These are phyloP conservation scores for Mus spretus DNA, from an alignment of 2,797 vertebrate genomes.

Conservation along the genomic window DNA sequence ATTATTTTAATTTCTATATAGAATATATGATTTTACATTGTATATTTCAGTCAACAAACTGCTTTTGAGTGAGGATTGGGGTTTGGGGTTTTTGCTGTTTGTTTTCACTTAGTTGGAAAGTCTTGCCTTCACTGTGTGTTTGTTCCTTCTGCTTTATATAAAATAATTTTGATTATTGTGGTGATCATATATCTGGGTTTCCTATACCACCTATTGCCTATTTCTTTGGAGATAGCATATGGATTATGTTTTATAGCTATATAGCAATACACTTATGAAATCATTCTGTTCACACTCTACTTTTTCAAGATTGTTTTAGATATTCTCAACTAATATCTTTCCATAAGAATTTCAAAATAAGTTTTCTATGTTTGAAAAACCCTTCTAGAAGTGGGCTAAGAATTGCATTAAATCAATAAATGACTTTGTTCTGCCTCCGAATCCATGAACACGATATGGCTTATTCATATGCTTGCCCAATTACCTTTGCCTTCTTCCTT, in stretches of 20 bases:
- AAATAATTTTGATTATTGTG: neutral
- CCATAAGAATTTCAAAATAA: neutral
- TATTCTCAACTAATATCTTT: neutral
- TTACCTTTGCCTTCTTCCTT: neutral
- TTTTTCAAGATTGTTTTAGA: neutral
- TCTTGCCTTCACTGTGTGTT: neutral
- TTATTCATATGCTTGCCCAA: neutral
- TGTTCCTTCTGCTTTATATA: neutral
- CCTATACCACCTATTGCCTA: neutral
- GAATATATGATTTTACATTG: neutral
- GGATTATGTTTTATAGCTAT: neutral
- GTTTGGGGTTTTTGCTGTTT: neutral
- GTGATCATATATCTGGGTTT: neutral
- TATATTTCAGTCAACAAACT: neutral
- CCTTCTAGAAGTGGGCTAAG: neutral
- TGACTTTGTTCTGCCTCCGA: neutral
- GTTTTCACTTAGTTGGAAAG: neutral
- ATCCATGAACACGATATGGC: neutral
- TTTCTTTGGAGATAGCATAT: neutral
- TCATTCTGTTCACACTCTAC: neutral
- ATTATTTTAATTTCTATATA: neutral
- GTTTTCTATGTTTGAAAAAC: neutral
- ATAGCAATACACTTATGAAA: neutral
- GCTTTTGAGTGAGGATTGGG: neutral
- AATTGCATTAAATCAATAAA: neutral